These are phyloP conservation scores for Chanos chanos DNA, from an alignment of 2,797 vertebrate species.

Conservation along the genomic window DNA sequence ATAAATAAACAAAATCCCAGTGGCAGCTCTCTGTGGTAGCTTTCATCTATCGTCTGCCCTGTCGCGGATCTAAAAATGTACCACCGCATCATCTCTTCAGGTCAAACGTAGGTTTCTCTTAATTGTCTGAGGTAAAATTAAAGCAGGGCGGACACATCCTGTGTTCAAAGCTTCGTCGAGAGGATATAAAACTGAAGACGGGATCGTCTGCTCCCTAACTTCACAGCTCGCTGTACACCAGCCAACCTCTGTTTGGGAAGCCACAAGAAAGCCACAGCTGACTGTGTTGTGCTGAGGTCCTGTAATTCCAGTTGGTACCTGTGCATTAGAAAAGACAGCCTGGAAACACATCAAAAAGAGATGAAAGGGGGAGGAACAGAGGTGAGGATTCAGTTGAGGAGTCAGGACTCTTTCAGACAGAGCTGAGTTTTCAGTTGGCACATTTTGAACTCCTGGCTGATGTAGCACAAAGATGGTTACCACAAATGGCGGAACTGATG, in stretches of 20 bases:
- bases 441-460: neutral
- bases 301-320: slow-evolving; percentile 72
- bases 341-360: slow-evolving; percentile 67
- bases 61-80: neutral
- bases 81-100: slow-evolving; percentile 9
- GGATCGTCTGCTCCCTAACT: slow-evolving; percentile 64
- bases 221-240: slow-evolving; percentile 62
- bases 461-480: too few relatives aligned
- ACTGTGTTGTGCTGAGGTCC: slow-evolving; percentile 63
- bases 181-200: slow-evolving; percentile 55
- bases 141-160: slow-evolving; percentile 67
- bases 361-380: slow-evolving; percentile 70
- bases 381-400: neutral
- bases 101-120: slow-evolving; percentile 19
- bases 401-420: too few relatives aligned
- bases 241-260: slow-evolving; percentile 63
- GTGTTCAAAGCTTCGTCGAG: slow-evolving; percentile 64
- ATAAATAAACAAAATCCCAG: neutral
- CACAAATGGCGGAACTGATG: too few relatives aligned
- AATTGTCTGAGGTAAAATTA: slow-evolving; percentile 56
- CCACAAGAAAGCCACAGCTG: slow-evolving; percentile 75
- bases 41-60: too few relatives aligned
- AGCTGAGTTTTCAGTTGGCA: slow-evolving; percentile 22
- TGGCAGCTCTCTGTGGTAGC: neutral
- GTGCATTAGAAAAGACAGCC: slow-evolving; percentile 58